phyloP scores from a whole-genome alignment of 1,140 invertebrate species.

The Pygmarrhopalites habei region DNA sequence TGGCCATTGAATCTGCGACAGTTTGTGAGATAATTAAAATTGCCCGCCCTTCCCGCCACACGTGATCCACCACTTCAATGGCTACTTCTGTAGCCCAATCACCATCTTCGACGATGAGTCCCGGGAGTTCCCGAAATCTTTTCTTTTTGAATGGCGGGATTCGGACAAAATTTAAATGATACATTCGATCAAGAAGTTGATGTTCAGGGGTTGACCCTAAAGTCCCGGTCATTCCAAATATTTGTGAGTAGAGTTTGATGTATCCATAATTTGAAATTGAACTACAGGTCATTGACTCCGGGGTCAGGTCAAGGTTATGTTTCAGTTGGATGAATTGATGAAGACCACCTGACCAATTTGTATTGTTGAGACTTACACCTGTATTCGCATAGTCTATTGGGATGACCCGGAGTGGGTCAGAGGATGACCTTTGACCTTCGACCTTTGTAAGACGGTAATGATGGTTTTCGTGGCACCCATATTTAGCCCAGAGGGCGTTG shows the following conservation, averaged over 20 bases:
- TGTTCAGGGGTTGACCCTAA: slow-evolving; percentile 41
- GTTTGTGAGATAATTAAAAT: background rate
- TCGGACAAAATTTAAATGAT: slow-evolving; percentile 41
- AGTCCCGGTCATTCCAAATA: slow-evolving; percentile 45
- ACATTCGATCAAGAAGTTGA: slow-evolving; percentile 39
- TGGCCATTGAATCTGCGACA: background rate
- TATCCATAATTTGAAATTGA: slow-evolving; percentile 46
- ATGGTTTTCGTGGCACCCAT: too few species aligned
- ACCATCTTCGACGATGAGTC: background rate
- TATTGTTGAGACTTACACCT: background rate
- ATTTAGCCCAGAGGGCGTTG: too few species aligned
- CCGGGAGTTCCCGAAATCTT: background rate
- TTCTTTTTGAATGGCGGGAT: slow-evolving; percentile 1
- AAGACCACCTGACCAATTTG: slow-evolving; percentile 2
- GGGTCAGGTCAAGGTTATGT: slow-evolving; percentile 41
- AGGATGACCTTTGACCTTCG: too few species aligned
- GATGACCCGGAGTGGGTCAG: too few species aligned
- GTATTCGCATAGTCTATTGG: slow-evolving; percentile 12
- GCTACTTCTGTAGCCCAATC: background rate
- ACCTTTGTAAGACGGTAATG: too few species aligned
- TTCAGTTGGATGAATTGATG: slow-evolving; percentile 15
- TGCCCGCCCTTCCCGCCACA: background rate
- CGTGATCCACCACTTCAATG: background rate
- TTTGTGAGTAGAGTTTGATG: slow-evolving; percentile 41
- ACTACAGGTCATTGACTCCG: slow-evolving; percentile 43